These are phyloP conservation scores for Silurus lanzhouensis DNA, from an alignment of 2,797 vertebrate species.

Conservation along the genomic window DNA sequence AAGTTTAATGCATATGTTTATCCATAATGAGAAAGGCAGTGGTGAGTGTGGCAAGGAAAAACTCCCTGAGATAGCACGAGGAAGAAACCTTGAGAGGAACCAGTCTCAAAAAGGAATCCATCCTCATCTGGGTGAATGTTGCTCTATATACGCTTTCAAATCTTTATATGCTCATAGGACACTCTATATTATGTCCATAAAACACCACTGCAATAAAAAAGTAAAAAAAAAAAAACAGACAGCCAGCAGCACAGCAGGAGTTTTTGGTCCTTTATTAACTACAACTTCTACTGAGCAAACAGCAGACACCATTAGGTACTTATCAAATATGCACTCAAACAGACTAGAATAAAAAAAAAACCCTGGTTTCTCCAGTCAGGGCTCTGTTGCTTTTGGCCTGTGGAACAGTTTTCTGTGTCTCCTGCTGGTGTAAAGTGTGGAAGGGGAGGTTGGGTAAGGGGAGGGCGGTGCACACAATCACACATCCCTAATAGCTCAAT, in stretches of 20 bases:
- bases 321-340: constrained; percentile 29
- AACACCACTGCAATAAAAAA: neutral
- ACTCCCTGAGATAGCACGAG: too few relatives aligned
- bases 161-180: constrained; percentile 14
- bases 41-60: too few relatives aligned
- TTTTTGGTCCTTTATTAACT: constrained; percentile 28
- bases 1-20: too few relatives aligned
- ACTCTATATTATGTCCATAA: neutral
- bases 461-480: constrained; percentile 56
- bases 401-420: constrained; percentile 45
- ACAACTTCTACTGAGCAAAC: constrained; percentile 30
- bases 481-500: constrained; percentile 62
- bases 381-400: constrained; percentile 39
- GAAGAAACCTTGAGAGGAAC: too few relatives aligned
- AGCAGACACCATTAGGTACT: constrained; percentile 46
- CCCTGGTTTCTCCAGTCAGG: constrained; percentile 18
- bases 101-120: too few relatives aligned
- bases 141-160: too few relatives aligned
- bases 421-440: constrained; percentile 54
- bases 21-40: too few relatives aligned
- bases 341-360: constrained; percentile 25
- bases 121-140: too few relatives aligned
- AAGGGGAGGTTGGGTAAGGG: constrained; percentile 38
- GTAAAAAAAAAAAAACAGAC: constrained; percentile 6
- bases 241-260: constrained; percentile 15